Base-by-base conservation (phyloP, 2,888 invertebrate genomes). In the Myathropa florea region DNA sequence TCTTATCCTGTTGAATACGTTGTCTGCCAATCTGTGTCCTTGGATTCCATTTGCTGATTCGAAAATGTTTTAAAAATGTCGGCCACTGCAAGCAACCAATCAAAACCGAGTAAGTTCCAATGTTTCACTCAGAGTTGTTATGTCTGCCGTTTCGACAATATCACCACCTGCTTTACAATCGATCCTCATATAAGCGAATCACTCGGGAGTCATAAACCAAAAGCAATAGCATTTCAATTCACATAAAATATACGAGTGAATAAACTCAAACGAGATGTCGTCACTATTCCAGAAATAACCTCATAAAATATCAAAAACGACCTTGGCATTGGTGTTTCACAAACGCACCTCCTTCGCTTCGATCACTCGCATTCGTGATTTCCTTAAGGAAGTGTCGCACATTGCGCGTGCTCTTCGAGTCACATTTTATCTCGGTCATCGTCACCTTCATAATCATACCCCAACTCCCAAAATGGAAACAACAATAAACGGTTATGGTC, bases 401-500 rank as follows among this genome's bases (percentile, higher is more conserved):
- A 46, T 6, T 21, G 26, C 26, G 6, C 59, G 46, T 53, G 53
- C 46, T 53, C 71, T 68, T 57, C 57, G 33, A 24, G 24, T 73
- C 72, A 73, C 77, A 59, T 71, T 24, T 63, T 60, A 82, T 63
- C 67, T 39, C 59, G 73, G 81, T 68, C 81, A 82, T 82, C 85
- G 85, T 82, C 82, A 85, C 72, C 64, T 79, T 18, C 23, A 30
- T 26, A 57, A 23, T 39, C 26, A 63, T 53, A 46, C 18, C 64
- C 36, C 28, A 28, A 53, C 67, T 30, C 55, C 68, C 77, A 63
- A 77, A 67, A 28, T 55, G 64, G 72, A 65, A 71, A n/a, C 1
- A 53, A 68, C 39, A 71, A 79, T 64, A 64, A 71, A 72, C 39
- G 72, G 72, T 65, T 79, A 60, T 55, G 65, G 65, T 26, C 24